phyloP scores from a whole-genome alignment of 2,797 vertebrate species.

The Xiphophorus birchmanni region DNA sequence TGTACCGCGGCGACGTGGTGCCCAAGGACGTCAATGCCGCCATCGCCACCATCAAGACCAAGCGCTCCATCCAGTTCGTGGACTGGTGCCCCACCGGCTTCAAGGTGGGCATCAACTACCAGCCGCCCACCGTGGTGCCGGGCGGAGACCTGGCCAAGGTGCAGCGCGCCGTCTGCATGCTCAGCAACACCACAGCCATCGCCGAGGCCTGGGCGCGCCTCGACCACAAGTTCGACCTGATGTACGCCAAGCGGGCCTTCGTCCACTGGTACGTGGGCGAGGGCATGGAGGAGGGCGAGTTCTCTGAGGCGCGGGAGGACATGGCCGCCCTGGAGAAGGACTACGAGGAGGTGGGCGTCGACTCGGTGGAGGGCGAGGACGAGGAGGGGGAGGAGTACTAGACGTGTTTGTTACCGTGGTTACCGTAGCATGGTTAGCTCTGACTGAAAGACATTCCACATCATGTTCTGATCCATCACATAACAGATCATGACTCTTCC shows the following conservation, averaged over 20 bases:
- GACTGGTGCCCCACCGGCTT: conserved; percentile 91
- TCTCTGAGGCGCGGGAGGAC: conserved; percentile 78
- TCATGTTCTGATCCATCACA: no score
- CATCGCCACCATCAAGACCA: conserved; percentile 79
- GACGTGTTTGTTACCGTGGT: not conserved
- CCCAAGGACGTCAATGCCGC: not conserved
- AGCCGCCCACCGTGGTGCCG: conserved; percentile 82
- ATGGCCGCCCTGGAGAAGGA: conserved; percentile 81
- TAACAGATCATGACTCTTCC: no score
- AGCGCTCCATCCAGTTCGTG: conserved; percentile 90
- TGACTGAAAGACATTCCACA: not conserved
- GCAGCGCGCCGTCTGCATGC: conserved; percentile 87
- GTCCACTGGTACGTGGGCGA: conserved; percentile 80
- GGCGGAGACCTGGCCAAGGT: conserved; percentile 87
- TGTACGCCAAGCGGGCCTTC: conserved; percentile 81
- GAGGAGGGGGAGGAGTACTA: conserved; percentile 6
- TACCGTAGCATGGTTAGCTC: no score
- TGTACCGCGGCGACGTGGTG: conserved; percentile 3
- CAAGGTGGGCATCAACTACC: conserved; percentile 87
- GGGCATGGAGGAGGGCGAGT: conserved; percentile 81
- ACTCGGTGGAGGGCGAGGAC: not conserved
- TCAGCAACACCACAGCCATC: conserved; percentile 84
- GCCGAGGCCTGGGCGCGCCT: conserved; percentile 69
- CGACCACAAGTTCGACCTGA: conserved; percentile 79
- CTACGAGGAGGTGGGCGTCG: conserved; percentile 70